phyloP scores from a whole-genome alignment of 2,113 vertebrate genomes.

The Ophiodon elongatus region DNA sequence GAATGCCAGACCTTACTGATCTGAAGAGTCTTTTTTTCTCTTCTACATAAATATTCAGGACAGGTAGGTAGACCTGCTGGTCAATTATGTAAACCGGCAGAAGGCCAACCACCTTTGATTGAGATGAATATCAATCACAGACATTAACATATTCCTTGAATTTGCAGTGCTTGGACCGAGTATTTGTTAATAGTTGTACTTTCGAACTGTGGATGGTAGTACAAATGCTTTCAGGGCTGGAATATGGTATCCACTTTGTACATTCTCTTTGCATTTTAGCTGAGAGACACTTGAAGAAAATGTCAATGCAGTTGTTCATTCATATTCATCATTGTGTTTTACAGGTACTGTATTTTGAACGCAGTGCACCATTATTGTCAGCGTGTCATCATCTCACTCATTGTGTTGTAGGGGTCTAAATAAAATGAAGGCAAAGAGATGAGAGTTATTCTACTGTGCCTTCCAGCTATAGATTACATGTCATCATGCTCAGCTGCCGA shows the following conservation, averaged over 20 bases:
- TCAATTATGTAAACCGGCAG: conserved; percentile 28
- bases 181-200: conserved; percentile 21
- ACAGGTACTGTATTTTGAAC: background rate
- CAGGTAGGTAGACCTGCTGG: background rate
- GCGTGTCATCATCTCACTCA: conserved; percentile 36
- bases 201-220: conserved; percentile 13
- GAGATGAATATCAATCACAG: conserved; percentile 25
- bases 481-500: conserved; percentile 46
- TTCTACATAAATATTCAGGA: conserved; percentile 7
- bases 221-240: conserved; percentile 2
- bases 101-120: conserved; percentile 18
- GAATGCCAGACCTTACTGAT: background rate
- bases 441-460: conserved; percentile 41
- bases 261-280: background rate
- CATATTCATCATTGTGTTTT: background rate
- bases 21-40: background rate
- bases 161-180: conserved; percentile 15
- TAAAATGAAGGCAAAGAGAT: conserved; percentile 39
- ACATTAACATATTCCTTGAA: background rate
- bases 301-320: background rate
- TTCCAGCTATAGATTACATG: conserved; percentile 50
- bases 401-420: conserved; percentile 46
- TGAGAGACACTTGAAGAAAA: background rate
- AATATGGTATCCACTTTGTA: background rate
- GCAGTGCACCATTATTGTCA: conserved; percentile 7